Conservation (phyloP, 2,113 vertebrate genomes). For the Menura novaehollandiae region DNA sequence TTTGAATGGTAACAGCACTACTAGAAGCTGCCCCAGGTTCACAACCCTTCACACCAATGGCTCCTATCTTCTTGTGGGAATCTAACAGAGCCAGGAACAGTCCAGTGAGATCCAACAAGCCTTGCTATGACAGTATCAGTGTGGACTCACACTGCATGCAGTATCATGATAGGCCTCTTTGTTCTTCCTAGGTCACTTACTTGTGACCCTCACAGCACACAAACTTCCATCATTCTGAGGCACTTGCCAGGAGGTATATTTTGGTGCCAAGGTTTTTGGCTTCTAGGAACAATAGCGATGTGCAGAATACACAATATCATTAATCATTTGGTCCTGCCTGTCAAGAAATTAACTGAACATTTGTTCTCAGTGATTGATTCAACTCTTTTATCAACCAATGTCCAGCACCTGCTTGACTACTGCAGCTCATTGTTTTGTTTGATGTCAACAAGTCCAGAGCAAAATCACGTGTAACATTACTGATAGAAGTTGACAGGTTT, state of each 20-base stretch:
- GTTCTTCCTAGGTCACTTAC: neutral
- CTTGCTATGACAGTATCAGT: neutral
- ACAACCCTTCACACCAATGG: neutral
- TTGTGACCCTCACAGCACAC: neutral
- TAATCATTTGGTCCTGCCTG: neutral
- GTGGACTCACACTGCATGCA: neutral
- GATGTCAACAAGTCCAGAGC: neutral
- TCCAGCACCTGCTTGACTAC: neutral
- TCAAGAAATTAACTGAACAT: neutral
- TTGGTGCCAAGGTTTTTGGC: neutral
- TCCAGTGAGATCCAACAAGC: neutral
- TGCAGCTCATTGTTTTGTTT: neutral
- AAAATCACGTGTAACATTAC: neutral
- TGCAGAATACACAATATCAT: neutral
- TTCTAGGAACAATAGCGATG: neutral
- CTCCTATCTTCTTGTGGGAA: neutral
- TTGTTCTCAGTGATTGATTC: neutral
- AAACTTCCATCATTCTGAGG: neutral
- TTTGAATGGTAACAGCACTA: neutral
- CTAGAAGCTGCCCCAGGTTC: neutral
- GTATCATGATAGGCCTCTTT: neutral
- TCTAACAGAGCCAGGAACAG: neutral
- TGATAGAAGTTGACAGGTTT: neutral
- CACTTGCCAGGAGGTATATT: neutral
- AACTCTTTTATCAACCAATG: neutral